Base-by-base conservation (phyloP, 2,888 invertebrate genomes). In the Volucella zonaria region DNA sequence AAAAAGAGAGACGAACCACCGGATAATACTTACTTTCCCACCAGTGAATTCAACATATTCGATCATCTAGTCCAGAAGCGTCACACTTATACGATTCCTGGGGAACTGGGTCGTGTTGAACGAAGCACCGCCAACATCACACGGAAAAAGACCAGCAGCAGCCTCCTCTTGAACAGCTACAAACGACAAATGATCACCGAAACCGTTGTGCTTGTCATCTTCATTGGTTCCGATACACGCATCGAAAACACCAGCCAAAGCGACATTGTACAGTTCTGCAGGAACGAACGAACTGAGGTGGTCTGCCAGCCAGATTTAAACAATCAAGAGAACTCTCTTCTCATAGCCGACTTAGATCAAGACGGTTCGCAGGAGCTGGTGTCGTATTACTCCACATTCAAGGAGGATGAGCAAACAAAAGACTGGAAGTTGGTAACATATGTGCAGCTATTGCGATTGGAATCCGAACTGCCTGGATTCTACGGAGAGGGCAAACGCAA, bases 181-280 rank as follows among this genome's bases (percentile, higher is more conserved):
- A 91, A 91, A 79, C 91, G 92, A 87, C 93, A 94, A 90, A 93
- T 93, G 88, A 93, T 95, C 77, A 95, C 94, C 0, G 96, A 96
- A 90, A 93, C 95, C 42, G 95, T 96, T 49, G 94, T 96, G n/a
- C 92, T 96, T 64, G 94, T 96, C n/a, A 94, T 95, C 14, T 96
- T 96, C 90, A 95, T 96, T 90, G 94, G 95, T 78, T 93, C 94
- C 9, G 94, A 95, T 89, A 94, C 95, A 0, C 95, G 95, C 88
- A 95, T 95, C 87, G 95, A 96, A 62, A 96, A 96, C 90, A 95
- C 95, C 1, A 96, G 96, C 89, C 95, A 95, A 89, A 95, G 94
- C n/a, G 95, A 96, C 87, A 94, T 96, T 61, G 93, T 94, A 1
- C 96, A 96, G 90, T 93, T 96, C 85, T 97, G 96, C 91, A 90